A percentile compares a stretch with the other conserved stretches of the same genome.
phyloP scores from a whole-genome alignment of 2,888 invertebrate species.

The Cataglyphis albicans region DNA sequence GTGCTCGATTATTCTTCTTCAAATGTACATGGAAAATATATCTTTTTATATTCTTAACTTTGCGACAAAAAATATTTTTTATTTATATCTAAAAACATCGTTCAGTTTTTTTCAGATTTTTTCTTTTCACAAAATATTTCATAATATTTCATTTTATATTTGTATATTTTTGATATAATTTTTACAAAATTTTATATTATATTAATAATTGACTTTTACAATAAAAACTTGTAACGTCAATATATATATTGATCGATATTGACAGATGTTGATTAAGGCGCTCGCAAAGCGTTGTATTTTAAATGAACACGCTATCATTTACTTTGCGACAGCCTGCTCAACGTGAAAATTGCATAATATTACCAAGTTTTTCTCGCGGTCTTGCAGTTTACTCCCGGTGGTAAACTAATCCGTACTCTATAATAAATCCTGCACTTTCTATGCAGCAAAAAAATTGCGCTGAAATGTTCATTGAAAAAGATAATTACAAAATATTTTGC shows the following conservation, averaged over 20 bases:
- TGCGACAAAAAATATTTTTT: not conserved
- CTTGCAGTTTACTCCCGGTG: slow-evolving; percentile 52
- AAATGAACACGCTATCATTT: not conserved
- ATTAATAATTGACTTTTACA: not conserved
- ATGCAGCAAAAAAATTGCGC: not conserved
- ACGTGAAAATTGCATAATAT: slow-evolving; percentile 54
- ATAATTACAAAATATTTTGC: not conserved
- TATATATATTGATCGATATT: not conserved
- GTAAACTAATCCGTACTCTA: slow-evolving; percentile 67
- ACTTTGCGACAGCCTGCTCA: slow-evolving; percentile 4
- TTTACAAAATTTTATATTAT: not conserved
- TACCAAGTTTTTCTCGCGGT: slow-evolving; percentile 80
- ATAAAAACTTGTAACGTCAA: not conserved
- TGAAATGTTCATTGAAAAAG: slow-evolving; percentile 14
- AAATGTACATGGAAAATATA: too few species aligned
- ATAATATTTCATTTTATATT: not conserved
- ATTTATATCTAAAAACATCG: not conserved
- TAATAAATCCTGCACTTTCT: slow-evolving; percentile 87
- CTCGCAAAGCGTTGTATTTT: not conserved
- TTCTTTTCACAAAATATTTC: not conserved
- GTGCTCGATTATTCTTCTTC: too few species aligned
- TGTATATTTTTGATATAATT: not conserved
- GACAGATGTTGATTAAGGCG: not conserved
- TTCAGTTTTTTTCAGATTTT: not conserved
- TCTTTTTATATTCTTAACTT: not conserved